Evolutionary conservation across 2,888 invertebrate genomes (phyloP), one percentile per base, ranked within the genome.

Genomic region (Hesperia comma): DNA sequence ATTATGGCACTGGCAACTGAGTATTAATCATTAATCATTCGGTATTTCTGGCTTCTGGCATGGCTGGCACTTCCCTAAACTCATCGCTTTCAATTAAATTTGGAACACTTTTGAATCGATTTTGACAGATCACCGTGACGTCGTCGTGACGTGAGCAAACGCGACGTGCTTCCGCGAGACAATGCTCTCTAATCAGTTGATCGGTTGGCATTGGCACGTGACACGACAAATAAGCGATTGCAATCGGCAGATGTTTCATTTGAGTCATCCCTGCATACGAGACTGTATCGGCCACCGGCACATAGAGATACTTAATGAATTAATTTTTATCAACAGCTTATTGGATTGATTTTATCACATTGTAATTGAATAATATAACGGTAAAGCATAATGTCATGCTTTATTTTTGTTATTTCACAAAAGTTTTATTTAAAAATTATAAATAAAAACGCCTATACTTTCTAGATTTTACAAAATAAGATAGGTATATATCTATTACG

Each of bases 41-140:
- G 41, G 14, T 64, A 40, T 33, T 53, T 19, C 64, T 60, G 41
- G 26, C 43, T 41, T 10, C 58, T 60, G 41, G 40, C 63, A 53
- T 41, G 17, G 19, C 55, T 56, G 57, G 67, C 64, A 69, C 70
- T 68, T 68, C 68, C 62, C 69, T 68, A 69, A 69, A 72, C 57
- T 70, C 71, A 70, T 67, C 46, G 70, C 71, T 55, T 61, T 67
- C 67, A 74, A 75, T 77, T 75, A 76, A 77, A 77, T 75, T 70
- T 70, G 67, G 64, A 68, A 70, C 72, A 75, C 73, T 75, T 75
- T 75, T 71, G 69, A 72, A 77, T 73, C 75, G 74, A 75, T 75
- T 73, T 73, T 76, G 76, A 78, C 72, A 69, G 72, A 77, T 77
- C 77, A 75, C 74, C 72, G 74, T 78, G 78, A 78, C 72, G 68